Evolutionary conservation across 2,888 invertebrate genomes (phyloP), one percentile per base, ranked within the genome.

Genomic region (Latrodectus elegans): DNA sequence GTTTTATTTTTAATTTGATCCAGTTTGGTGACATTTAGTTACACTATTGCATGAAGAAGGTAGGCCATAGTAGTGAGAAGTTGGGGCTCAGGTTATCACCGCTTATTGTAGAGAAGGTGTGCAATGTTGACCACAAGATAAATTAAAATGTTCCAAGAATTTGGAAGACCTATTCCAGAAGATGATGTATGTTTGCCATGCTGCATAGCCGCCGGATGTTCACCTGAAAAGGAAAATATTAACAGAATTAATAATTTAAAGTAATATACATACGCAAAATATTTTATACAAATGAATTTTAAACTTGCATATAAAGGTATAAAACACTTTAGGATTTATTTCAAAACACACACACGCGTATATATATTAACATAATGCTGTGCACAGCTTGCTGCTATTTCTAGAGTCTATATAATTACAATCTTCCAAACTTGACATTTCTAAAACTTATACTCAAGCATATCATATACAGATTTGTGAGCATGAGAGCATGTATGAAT

Each of bases 191-290:
- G 88, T 72, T 90, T 90, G 14, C 90, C 90, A 76, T 90, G 90
- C 71, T 90, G 90, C 88, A 90, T 90, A n/a, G 90, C 89, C 60
- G 90, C 90, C 12, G 90, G 90, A 70, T 89, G 84, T 60, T 89
- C 89, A 55, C 89, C 89, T 89, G 52, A 38, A 68, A 49, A 60
- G 14, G n/a, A 26, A n/a, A 67, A 67, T 12, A 55, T 14, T 15
- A 60, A 60, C 60, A 60, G 60, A 15, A 15, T 38, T 38, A 38
- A 4, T 6, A 38, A 38, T 38, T 4, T 4, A 38, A 38, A 38
- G 6, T 38, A 38, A 38, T 38, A 6, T 38, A 6, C 38, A 1
- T 38, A 38, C 4, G 38, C 38, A 38, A 38, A 38, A 6, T 38
- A n/a, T n/a, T n/a, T n/a, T n/a, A n/a, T n/a, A 38, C 4, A 38